phyloP scores from a whole-genome alignment of 1,140 invertebrate genomes.

The Bilobella aurantiaca region DNA sequence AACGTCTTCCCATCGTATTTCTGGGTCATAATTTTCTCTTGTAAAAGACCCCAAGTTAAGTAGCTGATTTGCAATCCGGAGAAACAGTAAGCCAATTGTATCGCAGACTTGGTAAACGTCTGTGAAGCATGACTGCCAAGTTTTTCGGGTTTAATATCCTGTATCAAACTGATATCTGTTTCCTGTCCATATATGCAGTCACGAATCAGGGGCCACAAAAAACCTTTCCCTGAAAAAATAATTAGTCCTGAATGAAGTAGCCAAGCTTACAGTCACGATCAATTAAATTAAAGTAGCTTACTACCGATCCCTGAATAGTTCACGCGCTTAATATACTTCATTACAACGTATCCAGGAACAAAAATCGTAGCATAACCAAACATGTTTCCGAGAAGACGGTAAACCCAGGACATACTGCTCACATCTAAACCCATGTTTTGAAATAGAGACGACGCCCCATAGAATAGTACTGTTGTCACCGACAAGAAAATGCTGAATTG shows the following conservation, averaged over 20 bases:
- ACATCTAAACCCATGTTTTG: conserved; percentile 40
- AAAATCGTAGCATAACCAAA: conserved; percentile 81
- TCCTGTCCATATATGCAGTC: conserved; percentile 54
- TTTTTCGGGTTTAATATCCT: conserved; percentile 23
- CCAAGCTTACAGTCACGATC: neutral
- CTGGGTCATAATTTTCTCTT: conserved; percentile 85
- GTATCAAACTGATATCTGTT: conserved; percentile 33
- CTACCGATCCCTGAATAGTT: conserved; percentile 71
- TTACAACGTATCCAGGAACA: conserved; percentile 71
- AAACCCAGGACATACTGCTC: conserved; percentile 51
- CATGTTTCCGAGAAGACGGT: conserved; percentile 65
- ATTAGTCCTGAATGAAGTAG: neutral
- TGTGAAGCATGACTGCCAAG: conserved; percentile 34
- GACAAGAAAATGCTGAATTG: neutral
- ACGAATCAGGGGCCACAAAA: conserved; percentile 47
- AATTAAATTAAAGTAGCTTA: conserved; percentile 40
- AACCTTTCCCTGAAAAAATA: conserved; percentile 44
- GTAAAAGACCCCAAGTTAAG: conserved; percentile 85
- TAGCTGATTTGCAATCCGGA: conserved; percentile 79
- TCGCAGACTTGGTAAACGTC: conserved; percentile 42
- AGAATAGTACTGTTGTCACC: conserved; percentile 38
- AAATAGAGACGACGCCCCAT: conserved; percentile 46
- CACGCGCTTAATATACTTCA: conserved; percentile 66
- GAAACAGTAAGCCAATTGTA: conserved; percentile 67
- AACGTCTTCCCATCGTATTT: conserved; percentile 55